Conservation (phyloP, 2,797 vertebrate genomes). For the Podarcis lilfordi region DNA sequence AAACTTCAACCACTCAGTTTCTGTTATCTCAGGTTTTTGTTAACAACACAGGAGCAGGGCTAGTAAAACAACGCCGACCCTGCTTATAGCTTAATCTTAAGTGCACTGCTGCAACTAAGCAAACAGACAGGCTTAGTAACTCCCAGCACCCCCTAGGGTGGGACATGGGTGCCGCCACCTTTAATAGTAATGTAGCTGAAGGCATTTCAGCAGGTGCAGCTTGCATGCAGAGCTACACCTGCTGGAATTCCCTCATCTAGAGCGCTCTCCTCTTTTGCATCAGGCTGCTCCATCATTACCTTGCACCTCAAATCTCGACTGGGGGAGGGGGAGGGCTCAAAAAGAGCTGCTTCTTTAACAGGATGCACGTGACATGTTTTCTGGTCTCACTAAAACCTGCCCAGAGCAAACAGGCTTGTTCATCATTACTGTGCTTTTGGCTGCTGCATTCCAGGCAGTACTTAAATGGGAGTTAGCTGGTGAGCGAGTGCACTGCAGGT, state of each 20-base stretch:
- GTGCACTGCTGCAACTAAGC: no score
- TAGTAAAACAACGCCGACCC: background rate
- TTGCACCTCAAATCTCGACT: background rate
- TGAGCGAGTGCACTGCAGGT: background rate
- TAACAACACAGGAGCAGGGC: background rate
- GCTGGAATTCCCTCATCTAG: no score
- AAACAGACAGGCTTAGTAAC: no score
- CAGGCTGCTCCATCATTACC: no score
- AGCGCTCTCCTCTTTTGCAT: no score
- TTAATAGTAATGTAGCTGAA: no score
- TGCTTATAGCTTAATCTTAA: background rate
- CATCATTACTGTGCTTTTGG: background rate
- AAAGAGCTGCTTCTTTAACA: background rate
- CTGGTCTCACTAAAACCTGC: background rate
- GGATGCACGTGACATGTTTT: background rate
- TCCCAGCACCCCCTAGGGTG: no score
- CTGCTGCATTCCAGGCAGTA: background rate
- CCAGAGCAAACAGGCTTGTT: background rate
- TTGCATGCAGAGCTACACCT: no score
- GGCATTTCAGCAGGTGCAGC: no score
- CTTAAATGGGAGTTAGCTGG: slow-evolving; percentile 16
- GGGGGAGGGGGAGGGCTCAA: no score
- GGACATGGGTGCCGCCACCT: no score
- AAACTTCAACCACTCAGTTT: background rate
- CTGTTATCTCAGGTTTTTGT: background rate